phyloP scores from a whole-genome alignment of 1,140 invertebrate genomes.

The Andrena cerasifolii region DNA sequence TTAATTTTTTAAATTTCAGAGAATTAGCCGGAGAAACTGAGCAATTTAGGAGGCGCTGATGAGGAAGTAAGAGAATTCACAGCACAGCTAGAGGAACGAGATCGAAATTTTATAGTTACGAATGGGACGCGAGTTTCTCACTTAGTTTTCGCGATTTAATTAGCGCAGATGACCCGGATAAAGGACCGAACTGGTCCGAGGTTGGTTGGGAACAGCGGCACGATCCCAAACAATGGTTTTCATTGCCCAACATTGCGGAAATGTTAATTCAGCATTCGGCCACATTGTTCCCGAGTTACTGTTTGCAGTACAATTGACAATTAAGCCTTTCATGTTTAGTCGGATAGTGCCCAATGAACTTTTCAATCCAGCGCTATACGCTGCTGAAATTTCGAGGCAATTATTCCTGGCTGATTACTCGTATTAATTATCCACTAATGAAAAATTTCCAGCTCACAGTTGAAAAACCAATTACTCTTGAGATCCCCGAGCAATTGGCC shows the following conservation, averaged over 20 bases:
- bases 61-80: neutral
- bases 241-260: neutral
- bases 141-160: slow-evolving; percentile 27
- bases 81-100: neutral
- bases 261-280: slow-evolving; percentile 13
- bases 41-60: neutral
- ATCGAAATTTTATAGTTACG: neutral
- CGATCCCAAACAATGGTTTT: slow-evolving; percentile 9
- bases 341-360: neutral
- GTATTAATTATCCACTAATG: neutral
- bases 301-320: slow-evolving; percentile 16
- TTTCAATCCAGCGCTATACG: neutral
- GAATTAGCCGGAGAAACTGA: too few relatives aligned
- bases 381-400: neutral
- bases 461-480: too few relatives aligned
- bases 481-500: too few relatives aligned
- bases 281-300: neutral
- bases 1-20: too few relatives aligned
- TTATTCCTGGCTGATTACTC: slow-evolving; percentile 3
- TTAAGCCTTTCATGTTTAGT: slow-evolving; percentile 2
- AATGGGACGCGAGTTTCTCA: neutral
- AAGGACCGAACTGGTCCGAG: neutral
- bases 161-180: slow-evolving; percentile 23
- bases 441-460: too few relatives aligned
- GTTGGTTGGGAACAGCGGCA: neutral